Percentiles rank a stretch among this genome's conserved stretches.
Conservation (phyloP, 2,797 vertebrate genomes). For the Rhabdophis nuchalis region DNA sequence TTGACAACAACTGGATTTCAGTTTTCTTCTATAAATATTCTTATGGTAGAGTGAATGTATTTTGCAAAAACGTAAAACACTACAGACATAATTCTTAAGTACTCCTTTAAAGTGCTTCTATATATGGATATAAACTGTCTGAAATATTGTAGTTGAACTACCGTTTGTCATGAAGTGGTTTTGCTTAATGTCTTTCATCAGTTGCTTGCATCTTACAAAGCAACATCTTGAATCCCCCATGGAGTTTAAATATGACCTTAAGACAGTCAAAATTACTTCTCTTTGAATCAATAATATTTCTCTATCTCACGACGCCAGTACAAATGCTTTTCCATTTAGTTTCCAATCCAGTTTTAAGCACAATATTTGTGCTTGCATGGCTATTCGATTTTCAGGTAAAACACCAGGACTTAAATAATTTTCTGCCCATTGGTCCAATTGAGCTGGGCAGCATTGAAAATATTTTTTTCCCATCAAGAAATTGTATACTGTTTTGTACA, state of each 20-base stretch:
- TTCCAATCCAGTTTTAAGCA: constrained; percentile 34
- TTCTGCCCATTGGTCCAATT: background rate
- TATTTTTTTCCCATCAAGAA: background rate
- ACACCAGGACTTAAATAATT: constrained; percentile 33
- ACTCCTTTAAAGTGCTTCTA: background rate
- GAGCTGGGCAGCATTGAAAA: constrained; percentile 4
- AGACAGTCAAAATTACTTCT: constrained; percentile 39
- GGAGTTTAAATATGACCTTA: constrained; percentile 24
- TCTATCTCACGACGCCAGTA: constrained; percentile 34
- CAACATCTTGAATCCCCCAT: constrained; percentile 18
- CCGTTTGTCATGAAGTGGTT: constrained; percentile 17
- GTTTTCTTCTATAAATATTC: background rate
- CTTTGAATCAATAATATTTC: constrained; percentile 41
- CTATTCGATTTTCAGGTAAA: constrained; percentile 33
- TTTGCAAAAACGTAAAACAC: background rate
- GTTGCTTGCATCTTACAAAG: constrained; percentile 14
- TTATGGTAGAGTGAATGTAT: background rate
- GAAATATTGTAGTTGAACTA: constrained; percentile 11
- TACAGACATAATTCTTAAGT: background rate
- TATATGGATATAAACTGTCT: background rate
- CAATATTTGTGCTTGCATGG: constrained; percentile 39
- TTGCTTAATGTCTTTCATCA: constrained; percentile 9
- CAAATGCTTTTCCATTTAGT: constrained; percentile 30
- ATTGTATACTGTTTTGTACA: background rate
- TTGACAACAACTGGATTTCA: background rate